Percentiles rank a stretch among this genome's conserved stretches.
Conservation (phyloP, 2,797 vertebrate species). For the Gymnoscopelus braueri region DNA sequence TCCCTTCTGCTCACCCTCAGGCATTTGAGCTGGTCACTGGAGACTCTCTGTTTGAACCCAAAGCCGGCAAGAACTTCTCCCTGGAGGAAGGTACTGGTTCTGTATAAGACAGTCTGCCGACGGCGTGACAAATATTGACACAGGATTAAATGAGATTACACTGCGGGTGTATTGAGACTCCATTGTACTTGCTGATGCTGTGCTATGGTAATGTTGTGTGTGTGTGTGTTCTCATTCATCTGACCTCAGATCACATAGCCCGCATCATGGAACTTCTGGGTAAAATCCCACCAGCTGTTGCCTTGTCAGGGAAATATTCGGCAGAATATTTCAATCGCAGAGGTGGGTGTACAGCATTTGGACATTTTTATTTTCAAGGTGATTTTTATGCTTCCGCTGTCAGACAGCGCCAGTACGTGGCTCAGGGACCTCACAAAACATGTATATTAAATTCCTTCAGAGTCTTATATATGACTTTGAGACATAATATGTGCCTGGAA, state of each 20-base stretch:
- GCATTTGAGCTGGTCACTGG: conserved; percentile 89
- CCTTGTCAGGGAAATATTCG: conserved; percentile 84
- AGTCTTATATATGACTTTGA: too few relatives aligned
- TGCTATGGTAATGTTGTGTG: conserved; percentile 9
- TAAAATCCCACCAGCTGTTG: conserved; percentile 81
- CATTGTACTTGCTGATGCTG: conserved; percentile 7
- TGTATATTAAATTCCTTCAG: too few relatives aligned
- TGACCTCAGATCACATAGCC: conserved; percentile 84
- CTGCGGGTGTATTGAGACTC: not conserved
- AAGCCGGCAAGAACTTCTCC: conserved; percentile 80
- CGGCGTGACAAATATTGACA: conserved; percentile 21
- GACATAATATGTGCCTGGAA: too few relatives aligned
- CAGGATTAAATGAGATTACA: conserved; percentile 37
- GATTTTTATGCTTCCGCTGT: not conserved
- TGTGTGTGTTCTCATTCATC: conserved; percentile 28
- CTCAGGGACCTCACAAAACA: too few relatives aligned
- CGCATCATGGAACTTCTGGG: conserved; percentile 87
- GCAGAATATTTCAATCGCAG: conserved; percentile 83
- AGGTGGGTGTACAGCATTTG: conserved; percentile 71
- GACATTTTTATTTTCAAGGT: not conserved
- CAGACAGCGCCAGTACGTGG: too few relatives aligned
- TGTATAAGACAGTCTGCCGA: conserved; percentile 20
- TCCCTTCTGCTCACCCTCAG: conserved; percentile 65
- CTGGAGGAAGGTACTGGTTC: conserved; percentile 89
- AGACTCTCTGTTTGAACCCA: conserved; percentile 85